A percentile compares a stretch with the other conserved stretches of the same genome.
phyloP scores from a whole-genome alignment of 2,888 invertebrate species.

The Heteropelma amictum region DNA sequence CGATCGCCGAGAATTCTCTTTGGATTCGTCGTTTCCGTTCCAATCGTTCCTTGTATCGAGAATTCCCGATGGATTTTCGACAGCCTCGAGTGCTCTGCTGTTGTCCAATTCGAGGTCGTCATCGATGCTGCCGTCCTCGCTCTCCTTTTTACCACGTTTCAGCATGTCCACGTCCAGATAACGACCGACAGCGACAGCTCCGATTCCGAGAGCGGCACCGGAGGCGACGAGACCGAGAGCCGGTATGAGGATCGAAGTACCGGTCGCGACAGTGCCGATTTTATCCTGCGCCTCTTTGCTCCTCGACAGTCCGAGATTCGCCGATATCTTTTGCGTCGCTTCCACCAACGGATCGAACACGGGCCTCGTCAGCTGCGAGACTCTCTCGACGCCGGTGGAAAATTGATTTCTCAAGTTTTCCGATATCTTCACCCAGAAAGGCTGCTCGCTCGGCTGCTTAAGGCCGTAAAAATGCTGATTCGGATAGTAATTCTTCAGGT shows the following conservation, averaged over 20 bases:
- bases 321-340: constrained; percentile 88
- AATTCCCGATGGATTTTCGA: constrained; percentile 11
- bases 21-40: background rate
- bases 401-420: constrained; percentile 87
- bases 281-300: constrained; percentile 82
- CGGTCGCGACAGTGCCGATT: constrained; percentile 82
- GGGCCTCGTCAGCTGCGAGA: constrained; percentile 83
- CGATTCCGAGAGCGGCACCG: constrained; percentile 90
- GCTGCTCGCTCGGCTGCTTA: constrained; percentile 81
- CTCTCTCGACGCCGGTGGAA: constrained; percentile 84
- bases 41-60: background rate
- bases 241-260: constrained; percentile 84
- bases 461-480: constrained; percentile 80
- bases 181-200: constrained; percentile 88
- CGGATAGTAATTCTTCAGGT: constrained; percentile 71
- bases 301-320: constrained; percentile 84
- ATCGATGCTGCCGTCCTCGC: constrained; percentile 74
- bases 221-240: constrained; percentile 89
- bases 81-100: constrained; percentile 79
- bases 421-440: constrained; percentile 86
- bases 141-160: constrained; percentile 74
- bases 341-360: constrained; percentile 87
- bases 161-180: constrained; percentile 84
- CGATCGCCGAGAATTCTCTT: too few relatives aligned
- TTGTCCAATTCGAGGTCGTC: constrained; percentile 81